Evolutionary conservation across 2,888 invertebrate species (phyloP).

Genomic region (Oscheius sp.): DNA sequence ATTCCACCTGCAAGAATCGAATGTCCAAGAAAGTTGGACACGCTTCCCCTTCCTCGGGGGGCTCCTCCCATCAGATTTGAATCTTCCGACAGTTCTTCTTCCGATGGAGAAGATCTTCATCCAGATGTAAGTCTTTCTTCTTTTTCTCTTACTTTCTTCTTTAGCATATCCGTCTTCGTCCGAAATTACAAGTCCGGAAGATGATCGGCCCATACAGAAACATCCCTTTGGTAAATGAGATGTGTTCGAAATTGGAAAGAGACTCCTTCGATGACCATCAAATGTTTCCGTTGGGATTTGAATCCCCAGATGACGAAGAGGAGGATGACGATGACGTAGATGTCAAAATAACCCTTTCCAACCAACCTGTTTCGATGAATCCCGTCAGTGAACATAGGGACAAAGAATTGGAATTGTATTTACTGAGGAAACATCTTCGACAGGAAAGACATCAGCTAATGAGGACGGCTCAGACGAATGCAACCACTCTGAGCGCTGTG

Average conservation of each 20-base stretch:
- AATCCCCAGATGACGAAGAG: conserved; percentile 65
- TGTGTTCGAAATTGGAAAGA: conserved; percentile 47
- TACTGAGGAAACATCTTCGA: conserved; percentile 57
- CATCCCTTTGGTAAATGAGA: conserved; percentile 44
- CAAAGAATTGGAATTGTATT: conserved; percentile 50
- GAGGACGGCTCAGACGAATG: conserved; percentile 42
- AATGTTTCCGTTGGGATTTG: conserved; percentile 66
- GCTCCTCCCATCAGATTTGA: neutral
- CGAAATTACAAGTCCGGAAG: conserved; percentile 47
- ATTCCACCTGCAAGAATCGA: conserved; percentile 1
- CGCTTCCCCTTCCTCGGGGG: neutral
- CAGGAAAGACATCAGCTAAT: conserved; percentile 50
- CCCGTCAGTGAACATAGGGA: conserved; percentile 1
- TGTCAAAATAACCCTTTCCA: neutral
- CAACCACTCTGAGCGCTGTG: conserved; percentile 51
- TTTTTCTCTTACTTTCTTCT: neutral
- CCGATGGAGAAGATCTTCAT: conserved; percentile 1
- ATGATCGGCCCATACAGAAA: conserved; percentile 59
- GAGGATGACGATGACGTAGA: conserved; percentile 23
- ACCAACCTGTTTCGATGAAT: neutral
- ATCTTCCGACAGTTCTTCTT: neutral
- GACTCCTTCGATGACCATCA: conserved; percentile 60
- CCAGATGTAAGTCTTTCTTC: neutral
- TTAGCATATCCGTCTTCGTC: conserved; percentile 34
- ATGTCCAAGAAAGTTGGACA: neutral